A percentile compares a stretch with the other conserved stretches of the same genome.
Evolutionary conservation across 2,888 invertebrate genomes (phyloP).

Genomic region (Caenorhabditis afra): DNA sequence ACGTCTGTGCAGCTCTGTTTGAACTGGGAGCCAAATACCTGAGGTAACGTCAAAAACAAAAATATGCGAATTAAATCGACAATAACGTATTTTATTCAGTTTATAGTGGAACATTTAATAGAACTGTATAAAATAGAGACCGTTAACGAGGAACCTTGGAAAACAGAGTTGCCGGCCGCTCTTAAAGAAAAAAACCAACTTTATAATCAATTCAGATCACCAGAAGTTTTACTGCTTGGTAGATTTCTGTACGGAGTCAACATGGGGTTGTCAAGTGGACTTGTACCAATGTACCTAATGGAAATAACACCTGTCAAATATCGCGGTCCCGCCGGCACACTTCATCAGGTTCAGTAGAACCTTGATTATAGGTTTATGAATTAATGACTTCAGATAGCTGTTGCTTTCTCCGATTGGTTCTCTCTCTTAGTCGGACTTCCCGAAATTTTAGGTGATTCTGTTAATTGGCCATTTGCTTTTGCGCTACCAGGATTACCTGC

Average conservation of each 20-base stretch:
- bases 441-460: slow-evolving; percentile 80
- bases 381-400: slow-evolving; percentile 76
- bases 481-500: slow-evolving; percentile 80
- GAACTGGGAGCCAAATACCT: slow-evolving; percentile 81
- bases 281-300: slow-evolving; percentile 82
- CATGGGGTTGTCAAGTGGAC: slow-evolving; percentile 82
- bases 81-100: no score
- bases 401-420: slow-evolving; percentile 81
- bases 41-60: slow-evolving; percentile 20
- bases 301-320: slow-evolving; percentile 81
- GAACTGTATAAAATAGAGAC: no score
- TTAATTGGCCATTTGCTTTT: slow-evolving; percentile 81
- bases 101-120: no score
- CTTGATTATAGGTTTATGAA: neutral
- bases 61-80: no score
- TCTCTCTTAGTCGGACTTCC: slow-evolving; percentile 82
- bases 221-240: slow-evolving; percentile 82
- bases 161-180: no score
- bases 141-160: no score
- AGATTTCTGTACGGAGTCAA: slow-evolving; percentile 81
- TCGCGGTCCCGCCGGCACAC: slow-evolving; percentile 82
- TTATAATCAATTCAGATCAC: slow-evolving; percentile 75
- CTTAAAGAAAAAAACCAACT: no score
- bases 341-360: slow-evolving; percentile 81
- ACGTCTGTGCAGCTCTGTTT: slow-evolving; percentile 80